Base-by-base conservation (phyloP, 2,888 invertebrate species). In the Nomada ferruginata region DNA sequence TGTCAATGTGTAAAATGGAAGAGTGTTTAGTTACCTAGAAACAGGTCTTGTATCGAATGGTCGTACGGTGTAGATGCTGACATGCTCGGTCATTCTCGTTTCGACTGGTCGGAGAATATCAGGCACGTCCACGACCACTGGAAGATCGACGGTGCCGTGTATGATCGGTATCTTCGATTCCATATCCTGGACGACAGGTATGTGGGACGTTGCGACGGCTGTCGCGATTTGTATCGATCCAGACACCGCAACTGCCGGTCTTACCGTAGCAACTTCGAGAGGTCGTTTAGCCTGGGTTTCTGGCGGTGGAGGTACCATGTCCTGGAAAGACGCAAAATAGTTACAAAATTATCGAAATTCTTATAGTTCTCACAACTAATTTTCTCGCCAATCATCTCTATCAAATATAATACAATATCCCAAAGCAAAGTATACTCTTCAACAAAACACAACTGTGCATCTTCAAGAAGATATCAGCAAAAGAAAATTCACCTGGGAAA, bases 141-240 rank as follows among this genome's bases (percentile, higher is more conserved):
- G 93, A 18, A 93, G 89, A 81, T 94, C 93, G 11, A 94, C 93
- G 10, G 93, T 93, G 2, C 93, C 94, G 73, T 94, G 93, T 66
- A 93, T 91, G 66, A 93, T 93, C 9, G 93, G 93, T 70, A 93
- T 93, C 76, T 92, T 93, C 0, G 93, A 93, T 76, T 93, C 93
- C 10, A 91, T 87, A 29, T 93, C 93, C 55, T 93, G 93, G 13
- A 92, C 88, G 1, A 92, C 91, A 9, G 93, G 93, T 76, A 92
- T 91, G 77, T 92, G 92, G n/a, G 93, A 93, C 13, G 92, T 92
- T 7, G 92, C 92, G 1, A 92, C 91, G 2, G 93, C 93, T 7
- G 93, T 93, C 4, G 91, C 93, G 73, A 93, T 93, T 82, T 93
- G 93, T 64, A 93, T 93, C 0, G 93, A 93, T 18, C 93, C 93